Conservation (phyloP, 2,888 invertebrate genomes). For the Ophraella communa region DNA sequence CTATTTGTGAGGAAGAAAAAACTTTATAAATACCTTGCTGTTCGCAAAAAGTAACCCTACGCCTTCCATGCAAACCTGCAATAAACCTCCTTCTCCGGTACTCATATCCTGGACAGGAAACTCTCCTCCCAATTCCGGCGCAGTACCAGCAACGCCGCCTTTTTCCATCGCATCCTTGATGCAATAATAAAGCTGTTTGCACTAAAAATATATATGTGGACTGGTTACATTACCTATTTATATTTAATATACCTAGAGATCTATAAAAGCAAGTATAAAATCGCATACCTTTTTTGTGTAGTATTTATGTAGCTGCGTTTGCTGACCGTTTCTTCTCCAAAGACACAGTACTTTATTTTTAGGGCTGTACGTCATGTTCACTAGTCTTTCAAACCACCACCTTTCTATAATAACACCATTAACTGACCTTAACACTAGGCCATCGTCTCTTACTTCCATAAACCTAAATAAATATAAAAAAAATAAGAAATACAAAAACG, state of each 20-base stretch:
- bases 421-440: constrained; percentile 81
- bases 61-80: constrained; percentile 99
- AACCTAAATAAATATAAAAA: constrained; percentile 59
- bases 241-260: too few species aligned
- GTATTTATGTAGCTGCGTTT: constrained; percentile 96
- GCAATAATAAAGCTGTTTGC: constrained; percentile 96
- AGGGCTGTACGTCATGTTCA: constrained; percentile 99
- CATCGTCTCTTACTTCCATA: constrained; percentile 96
- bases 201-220: too few species aligned
- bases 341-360: constrained; percentile 97
- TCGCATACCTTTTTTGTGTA: constrained; percentile 96
- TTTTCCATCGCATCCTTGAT: constrained; percentile 99
- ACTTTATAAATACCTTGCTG: constrained; percentile 85
- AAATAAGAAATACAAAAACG: neutral
- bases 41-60: constrained; percentile 98
- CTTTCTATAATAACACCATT: constrained; percentile 88
- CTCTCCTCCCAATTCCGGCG: constrained; percentile 86
- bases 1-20: constrained; percentile 4
- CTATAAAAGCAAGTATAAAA: too few species aligned
- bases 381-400: constrained; percentile 99
- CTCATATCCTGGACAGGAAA: constrained; percentile 98
- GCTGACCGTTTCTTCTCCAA: constrained; percentile 94
- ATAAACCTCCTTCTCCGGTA: constrained; percentile 95
- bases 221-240: too few species aligned
- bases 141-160: constrained; percentile 74